These are phyloP conservation scores for Listrodromus nycthemerus DNA, from an alignment of 2,888 invertebrate genomes.

Conservation along the genomic window DNA sequence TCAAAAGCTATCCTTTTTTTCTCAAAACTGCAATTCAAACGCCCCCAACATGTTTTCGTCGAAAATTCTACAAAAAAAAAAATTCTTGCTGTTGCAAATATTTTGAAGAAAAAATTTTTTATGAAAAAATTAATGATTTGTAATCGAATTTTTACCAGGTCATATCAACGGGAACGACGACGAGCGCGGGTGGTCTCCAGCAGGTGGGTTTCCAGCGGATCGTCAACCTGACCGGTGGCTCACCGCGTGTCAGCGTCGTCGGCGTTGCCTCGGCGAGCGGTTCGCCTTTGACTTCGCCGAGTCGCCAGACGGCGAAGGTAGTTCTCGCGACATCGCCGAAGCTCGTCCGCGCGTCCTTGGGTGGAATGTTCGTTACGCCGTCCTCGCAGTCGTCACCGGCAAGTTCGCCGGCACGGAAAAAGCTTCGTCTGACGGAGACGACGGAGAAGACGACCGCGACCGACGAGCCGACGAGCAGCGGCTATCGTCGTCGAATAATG, in stretches of 20 bases:
- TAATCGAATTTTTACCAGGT: slow-evolving; percentile 76
- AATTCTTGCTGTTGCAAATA: no score
- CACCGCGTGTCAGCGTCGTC: slow-evolving; percentile 80
- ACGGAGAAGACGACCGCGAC: slow-evolving; percentile 80
- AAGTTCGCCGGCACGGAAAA: slow-evolving; percentile 85
- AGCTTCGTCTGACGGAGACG: slow-evolving; percentile 83
- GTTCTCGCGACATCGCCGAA: slow-evolving; percentile 83
- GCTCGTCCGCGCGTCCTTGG: slow-evolving; percentile 80
- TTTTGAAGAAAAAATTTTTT: no score
- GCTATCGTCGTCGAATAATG: slow-evolving; percentile 88
- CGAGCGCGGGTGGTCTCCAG: slow-evolving; percentile 80
- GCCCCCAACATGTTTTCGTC: no score
- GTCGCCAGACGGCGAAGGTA: slow-evolving; percentile 80
- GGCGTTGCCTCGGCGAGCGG: slow-evolving; percentile 78
- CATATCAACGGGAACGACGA: slow-evolving; percentile 79
- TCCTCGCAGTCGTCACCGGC: slow-evolving; percentile 69
- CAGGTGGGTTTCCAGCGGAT: slow-evolving; percentile 86
- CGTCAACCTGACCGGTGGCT: slow-evolving; percentile 84
- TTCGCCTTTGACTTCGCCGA: slow-evolving; percentile 79
- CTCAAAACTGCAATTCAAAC: no score
- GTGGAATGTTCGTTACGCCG: slow-evolving; percentile 82
- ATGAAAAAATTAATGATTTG: not conserved
- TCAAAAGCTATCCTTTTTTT: no score
- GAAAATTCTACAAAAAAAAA: slow-evolving; percentile 76
- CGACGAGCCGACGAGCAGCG: slow-evolving; percentile 68